Evolutionary conservation across 2,797 vertebrate species (phyloP).

Genomic region (Amniataba percoides): DNA sequence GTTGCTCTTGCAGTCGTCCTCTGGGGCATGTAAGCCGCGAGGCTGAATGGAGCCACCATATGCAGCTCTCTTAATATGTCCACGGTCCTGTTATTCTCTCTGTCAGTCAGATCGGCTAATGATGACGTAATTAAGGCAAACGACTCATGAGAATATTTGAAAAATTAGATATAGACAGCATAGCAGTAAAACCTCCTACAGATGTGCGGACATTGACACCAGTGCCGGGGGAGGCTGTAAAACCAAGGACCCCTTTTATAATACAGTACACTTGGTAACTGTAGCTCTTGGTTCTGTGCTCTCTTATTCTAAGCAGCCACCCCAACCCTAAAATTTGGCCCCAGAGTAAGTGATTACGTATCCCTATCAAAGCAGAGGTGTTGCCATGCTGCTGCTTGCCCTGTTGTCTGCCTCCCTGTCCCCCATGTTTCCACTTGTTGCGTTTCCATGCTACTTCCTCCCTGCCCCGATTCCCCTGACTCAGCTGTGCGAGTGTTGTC

Average conservation of each 20-base stretch:
- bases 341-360: conserved; percentile 11
- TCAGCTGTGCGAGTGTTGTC: conserved; percentile 79
- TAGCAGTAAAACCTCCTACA: conserved; percentile 1
- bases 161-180: conserved; percentile 1
- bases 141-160: conserved; percentile 16
- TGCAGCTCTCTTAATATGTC: conserved; percentile 14
- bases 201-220: conserved; percentile 14
- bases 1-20: not conserved
- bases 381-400: conserved; percentile 58
- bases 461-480: conserved; percentile 77
- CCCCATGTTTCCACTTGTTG: conserved; percentile 74
- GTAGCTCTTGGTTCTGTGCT: not conserved
- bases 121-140: conserved; percentile 19
- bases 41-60: not conserved
- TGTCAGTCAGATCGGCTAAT: conserved; percentile 1
- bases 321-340: conserved; percentile 5
- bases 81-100: not conserved
- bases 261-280: conserved; percentile 9
- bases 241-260: conserved; percentile 24
- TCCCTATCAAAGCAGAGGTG: conserved; percentile 32
- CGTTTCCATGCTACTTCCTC: conserved; percentile 75
- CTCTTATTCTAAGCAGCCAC: conserved; percentile 17
- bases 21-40: not conserved
- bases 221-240: conserved; percentile 11
- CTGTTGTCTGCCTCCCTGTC: conserved; percentile 57